Percentiles rank a stretch among this genome's conserved stretches.
Conservation (phyloP, 2,113 vertebrate species). For the Podilymbus podiceps region DNA sequence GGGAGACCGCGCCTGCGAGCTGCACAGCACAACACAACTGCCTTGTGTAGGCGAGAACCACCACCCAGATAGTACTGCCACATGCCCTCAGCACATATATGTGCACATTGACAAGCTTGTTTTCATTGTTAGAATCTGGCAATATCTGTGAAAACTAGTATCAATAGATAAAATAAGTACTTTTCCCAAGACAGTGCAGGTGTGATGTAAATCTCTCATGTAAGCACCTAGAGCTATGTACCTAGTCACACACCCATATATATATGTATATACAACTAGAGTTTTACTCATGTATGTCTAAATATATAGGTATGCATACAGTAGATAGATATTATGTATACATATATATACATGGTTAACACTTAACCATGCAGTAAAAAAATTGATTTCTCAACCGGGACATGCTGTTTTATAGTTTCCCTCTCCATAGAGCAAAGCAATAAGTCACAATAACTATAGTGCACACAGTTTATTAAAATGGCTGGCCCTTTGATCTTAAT, state of each 20-base stretch:
- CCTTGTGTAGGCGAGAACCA: neutral
- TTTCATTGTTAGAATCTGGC: neutral
- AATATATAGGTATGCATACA: neutral
- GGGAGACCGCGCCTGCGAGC: rapidly evolving
- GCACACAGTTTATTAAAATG: neutral
- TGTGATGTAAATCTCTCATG: neutral
- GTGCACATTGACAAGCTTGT: neutral
- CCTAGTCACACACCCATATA: neutral
- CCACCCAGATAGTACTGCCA: too few species aligned
- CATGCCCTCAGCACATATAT: neutral
- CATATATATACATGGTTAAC: neutral
- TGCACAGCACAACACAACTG: neutral
- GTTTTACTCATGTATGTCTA: neutral
- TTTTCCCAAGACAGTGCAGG: neutral
- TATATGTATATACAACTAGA: too few species aligned
- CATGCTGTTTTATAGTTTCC: neutral
- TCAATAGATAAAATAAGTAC: neutral
- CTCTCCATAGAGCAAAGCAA: neutral
- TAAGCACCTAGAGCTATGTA: neutral
- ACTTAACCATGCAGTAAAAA: neutral
- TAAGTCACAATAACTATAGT: neutral
- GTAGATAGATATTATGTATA: neutral
- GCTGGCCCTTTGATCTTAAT: neutral
- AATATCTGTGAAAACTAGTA: neutral
- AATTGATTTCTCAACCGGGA: neutral